Evolutionary conservation across 2,888 invertebrate species (phyloP).

Genomic region (Tachina fera): DNA sequence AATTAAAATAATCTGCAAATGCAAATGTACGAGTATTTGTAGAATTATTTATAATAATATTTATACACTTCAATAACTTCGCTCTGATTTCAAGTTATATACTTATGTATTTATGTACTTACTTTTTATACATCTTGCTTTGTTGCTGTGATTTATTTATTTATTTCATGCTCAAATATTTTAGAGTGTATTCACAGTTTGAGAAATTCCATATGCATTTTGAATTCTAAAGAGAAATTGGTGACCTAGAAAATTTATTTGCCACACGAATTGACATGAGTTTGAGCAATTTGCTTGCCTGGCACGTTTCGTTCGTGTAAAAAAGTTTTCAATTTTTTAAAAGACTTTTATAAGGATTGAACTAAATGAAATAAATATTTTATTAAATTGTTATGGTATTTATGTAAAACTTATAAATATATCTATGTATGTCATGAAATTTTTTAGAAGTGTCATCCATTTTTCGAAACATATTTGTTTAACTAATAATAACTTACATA

Average conservation of each 20-base stretch:
- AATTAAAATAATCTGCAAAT: constrained; percentile 14
- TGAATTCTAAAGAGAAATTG: constrained; percentile 7
- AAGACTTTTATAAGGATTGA: neutral
- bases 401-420: neutral
- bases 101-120: neutral
- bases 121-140: neutral
- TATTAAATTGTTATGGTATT: neutral
- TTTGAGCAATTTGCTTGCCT: constrained; percentile 13
- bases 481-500: no score
- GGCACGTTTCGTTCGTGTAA: constrained; percentile 2
- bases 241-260: constrained; percentile 23
- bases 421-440: neutral
- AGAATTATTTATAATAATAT: constrained; percentile 7
- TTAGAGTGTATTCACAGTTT: neutral
- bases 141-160: neutral
- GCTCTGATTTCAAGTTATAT: neutral
- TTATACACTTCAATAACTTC: constrained; percentile 20
- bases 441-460: neutral
- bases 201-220: neutral
- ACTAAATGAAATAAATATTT: neutral
- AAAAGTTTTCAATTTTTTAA: neutral
- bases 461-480: no score
- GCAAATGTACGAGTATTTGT: neutral
- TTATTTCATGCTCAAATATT: neutral
- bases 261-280: neutral